Conservation (phyloP, 2,797 vertebrate genomes). For the Sebastes minor region DNA sequence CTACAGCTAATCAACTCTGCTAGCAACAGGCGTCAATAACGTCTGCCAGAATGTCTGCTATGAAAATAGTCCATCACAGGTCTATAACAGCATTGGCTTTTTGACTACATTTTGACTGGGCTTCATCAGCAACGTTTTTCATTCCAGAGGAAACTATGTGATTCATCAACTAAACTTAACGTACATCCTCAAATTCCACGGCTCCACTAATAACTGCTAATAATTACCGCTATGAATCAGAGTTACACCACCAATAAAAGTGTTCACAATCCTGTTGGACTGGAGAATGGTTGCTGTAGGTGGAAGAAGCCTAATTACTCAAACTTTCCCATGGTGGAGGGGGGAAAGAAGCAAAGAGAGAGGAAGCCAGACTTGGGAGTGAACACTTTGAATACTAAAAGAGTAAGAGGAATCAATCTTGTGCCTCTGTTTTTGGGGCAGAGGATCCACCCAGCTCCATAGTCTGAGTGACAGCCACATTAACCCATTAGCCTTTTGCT, state of each 20-base stretch:
- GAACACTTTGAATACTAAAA: constrained; percentile 16
- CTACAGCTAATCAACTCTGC: no score
- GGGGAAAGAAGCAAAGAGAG: not conserved
- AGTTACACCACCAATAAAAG: not conserved
- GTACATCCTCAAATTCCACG: not conserved
- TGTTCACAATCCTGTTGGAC: not conserved
- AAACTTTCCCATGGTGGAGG: not conserved
- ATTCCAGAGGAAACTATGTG: not conserved
- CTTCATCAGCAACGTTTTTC: not conserved
- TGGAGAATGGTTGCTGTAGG: not conserved
- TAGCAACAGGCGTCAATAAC: no score
- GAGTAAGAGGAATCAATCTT: constrained; percentile 11
- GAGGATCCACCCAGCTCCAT: not conserved
- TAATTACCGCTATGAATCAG: not conserved
- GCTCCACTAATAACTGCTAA: not conserved
- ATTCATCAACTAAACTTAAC: not conserved
- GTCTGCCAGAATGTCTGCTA: no score
- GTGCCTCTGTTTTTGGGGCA: not conserved
- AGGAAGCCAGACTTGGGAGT: not conserved
- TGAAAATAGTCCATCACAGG: no score
- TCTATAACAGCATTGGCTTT: no score
- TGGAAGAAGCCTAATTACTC: not conserved
- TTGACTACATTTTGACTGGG: no score
- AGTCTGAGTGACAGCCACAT: not conserved
- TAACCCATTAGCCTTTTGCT: not conserved